Conservation (phyloP, 2,888 invertebrate species). For the Hanleya hanleyi region DNA sequence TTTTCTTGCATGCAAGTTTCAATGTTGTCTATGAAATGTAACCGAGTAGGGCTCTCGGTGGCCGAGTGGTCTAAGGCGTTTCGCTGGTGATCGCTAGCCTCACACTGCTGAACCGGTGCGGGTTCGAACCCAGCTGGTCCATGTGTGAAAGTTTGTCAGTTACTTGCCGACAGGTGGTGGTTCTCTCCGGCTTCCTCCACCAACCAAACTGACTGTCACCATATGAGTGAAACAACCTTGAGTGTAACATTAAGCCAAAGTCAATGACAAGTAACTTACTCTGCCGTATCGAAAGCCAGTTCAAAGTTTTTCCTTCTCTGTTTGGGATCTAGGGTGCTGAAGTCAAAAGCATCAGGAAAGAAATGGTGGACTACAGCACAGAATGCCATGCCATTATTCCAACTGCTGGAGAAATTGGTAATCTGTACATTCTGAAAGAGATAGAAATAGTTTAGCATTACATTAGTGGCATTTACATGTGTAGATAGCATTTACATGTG, state of each 20-base stretch:
- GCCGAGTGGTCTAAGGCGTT: neutral
- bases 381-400: constrained; percentile 99
- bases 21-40: no score
- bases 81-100: neutral
- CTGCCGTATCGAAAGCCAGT: constrained; percentile 97
- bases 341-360: constrained; percentile 97
- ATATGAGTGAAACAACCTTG: neutral
- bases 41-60: neutral
- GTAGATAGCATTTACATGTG: neutral
- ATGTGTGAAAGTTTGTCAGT: neutral
- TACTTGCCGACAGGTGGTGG: neutral
- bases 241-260: neutral
- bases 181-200: neutral
- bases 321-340: constrained; percentile 88
- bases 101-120: neutral
- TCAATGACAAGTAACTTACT: no score
- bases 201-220: neutral
- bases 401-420: constrained; percentile 98
- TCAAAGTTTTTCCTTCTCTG: constrained; percentile 95
- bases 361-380: constrained; percentile 99
- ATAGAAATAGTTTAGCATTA: neutral
- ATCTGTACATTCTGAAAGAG: constrained; percentile 88
- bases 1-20: no score
- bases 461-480: neutral
- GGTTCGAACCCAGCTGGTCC: neutral